These are phyloP conservation scores for Heliocidaris erythrogramma DNA, from an alignment of 35 echinoderm and acorn worm species.

Conservation along the genomic window DNA sequence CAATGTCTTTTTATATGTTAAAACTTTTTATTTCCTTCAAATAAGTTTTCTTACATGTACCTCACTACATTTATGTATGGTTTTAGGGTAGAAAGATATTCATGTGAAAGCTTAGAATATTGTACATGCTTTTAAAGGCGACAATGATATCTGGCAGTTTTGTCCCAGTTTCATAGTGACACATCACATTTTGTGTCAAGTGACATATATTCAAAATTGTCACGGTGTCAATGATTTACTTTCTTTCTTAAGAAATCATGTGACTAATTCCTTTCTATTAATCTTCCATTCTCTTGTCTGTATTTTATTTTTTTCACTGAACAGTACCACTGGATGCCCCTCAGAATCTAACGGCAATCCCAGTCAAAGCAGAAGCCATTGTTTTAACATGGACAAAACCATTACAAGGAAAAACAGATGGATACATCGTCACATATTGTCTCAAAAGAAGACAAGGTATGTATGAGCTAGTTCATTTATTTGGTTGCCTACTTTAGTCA, in stretches of 20 bases:
- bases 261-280: not conserved
- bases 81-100: no score
- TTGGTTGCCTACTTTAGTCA: not conserved
- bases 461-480: not conserved
- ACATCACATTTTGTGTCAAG: not conserved
- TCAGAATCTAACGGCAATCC: constrained; percentile 15
- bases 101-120: no score
- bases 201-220: not conserved
- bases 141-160: not conserved
- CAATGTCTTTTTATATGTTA: no score
- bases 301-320: not conserved
- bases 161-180: not conserved
- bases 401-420: not conserved
- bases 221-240: not conserved
- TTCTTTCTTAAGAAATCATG: not conserved
- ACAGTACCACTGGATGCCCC: constrained; percentile 5
- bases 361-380: constrained; percentile 35
- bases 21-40: no score
- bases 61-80: no score
- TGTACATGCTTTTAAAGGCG: no score
- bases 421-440: constrained; percentile 20
- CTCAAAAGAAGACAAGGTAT: constrained; percentile 21
- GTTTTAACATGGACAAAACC: constrained; percentile 29
- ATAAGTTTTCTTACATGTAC: no score
- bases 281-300: not conserved